Evolutionary conservation across 2,113 vertebrate genomes (phyloP).

Genomic region (Rana temporaria): DNA sequence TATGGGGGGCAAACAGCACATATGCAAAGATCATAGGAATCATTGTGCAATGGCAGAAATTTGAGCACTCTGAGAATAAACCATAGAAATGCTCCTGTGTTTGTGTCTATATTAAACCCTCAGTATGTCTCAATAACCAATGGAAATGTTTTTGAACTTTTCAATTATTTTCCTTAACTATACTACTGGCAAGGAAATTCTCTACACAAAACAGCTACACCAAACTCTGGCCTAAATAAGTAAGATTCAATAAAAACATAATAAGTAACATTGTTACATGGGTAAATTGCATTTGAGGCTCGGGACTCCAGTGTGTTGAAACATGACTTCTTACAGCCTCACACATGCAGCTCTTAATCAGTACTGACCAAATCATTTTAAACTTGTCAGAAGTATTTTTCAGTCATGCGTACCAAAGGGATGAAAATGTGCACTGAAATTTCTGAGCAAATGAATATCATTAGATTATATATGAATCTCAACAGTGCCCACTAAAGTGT

Average conservation of each 20-base stretch:
- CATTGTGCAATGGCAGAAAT: no score
- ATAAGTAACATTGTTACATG: slow-evolving; percentile 42
- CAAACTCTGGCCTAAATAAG: slow-evolving; percentile 40
- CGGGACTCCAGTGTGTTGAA: slow-evolving; percentile 44
- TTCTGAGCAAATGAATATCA: slow-evolving; percentile 57
- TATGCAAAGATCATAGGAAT: no score
- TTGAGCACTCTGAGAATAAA: no score
- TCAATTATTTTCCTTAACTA: no score
- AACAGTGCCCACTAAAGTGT: slow-evolving; percentile 38
- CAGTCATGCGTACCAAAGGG: slow-evolving; percentile 54
- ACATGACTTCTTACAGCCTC: slow-evolving; percentile 57
- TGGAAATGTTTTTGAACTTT: no score
- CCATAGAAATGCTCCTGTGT: no score
- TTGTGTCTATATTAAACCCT: no score
- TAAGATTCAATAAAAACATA: slow-evolving; percentile 51
- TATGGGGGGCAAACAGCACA: no score
- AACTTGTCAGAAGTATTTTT: slow-evolving; percentile 58
- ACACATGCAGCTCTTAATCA: slow-evolving; percentile 53
- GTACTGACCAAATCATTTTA: slow-evolving; percentile 59
- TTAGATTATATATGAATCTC: slow-evolving; percentile 57
- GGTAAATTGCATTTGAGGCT: slow-evolving; percentile 52
- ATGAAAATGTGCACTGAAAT: slow-evolving; percentile 51
- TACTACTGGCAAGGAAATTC: slow-evolving; percentile 2
- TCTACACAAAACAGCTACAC: background rate
- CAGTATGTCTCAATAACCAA: no score